Evolutionary conservation across 1,140 invertebrate genomes (phyloP), one percentile per base, ranked within the genome.

Genomic region (Bombus picipes): DNA sequence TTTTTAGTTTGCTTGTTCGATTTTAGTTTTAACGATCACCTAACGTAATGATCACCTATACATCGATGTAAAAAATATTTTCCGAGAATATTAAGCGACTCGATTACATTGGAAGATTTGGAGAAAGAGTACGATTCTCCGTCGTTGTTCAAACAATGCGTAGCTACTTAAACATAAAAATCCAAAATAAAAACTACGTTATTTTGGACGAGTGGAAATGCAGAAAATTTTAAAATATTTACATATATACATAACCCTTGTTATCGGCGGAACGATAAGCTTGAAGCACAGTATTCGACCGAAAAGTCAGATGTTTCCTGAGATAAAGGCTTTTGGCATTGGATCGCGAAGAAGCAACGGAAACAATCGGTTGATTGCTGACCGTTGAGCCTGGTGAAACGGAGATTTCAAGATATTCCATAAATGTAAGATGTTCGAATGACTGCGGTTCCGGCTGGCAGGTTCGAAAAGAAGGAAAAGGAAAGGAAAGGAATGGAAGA

Each of bases 391-490:
- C 65, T 59, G 81, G 85, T n/a, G 84, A 85, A 91, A 85, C 87
- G 75, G 87, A 93, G 92, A 94, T 94, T 93, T 92, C 91, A 91
- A 93, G 93, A 94, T 94, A 93, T 93, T 93, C 93, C 93, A 93
- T 93, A 93, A 94, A 94, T 93, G 93, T 92, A 93, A 89, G 90
- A 93, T 90, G 83, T 86, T 88, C 83, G 76, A 85, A 87, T 85
- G 85, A 91, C 86, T 53, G 81, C 79, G 83, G 77, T 25, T 86
- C 81, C 65, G 47, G 76, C 68, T 83, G 79, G 79, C 84, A 81
- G 88, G 75, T 43, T 70, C 37, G 68, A 78, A 77, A 65, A 75
- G 68, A 85, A 65, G 86, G 81, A 76, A 70, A 73, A 75, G 37
- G n/a, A 65, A 8, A 39, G 68, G 25, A 25, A 77, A 74, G 68